Conservation (phyloP, 1,140 invertebrate genomes). For the Hycleus cichorii region DNA sequence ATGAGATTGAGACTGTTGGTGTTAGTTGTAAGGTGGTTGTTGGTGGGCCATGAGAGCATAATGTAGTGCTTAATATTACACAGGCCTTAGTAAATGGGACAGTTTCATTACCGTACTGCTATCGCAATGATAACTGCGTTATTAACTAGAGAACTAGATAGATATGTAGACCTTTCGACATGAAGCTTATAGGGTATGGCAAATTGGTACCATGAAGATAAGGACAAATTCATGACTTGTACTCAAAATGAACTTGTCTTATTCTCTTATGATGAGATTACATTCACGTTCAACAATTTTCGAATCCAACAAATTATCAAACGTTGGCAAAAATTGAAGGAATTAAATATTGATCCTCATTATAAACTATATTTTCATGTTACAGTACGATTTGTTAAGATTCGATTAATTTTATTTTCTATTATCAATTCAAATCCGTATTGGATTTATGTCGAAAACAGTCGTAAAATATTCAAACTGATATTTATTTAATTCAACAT, state of each 20-base stretch:
- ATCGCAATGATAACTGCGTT: constrained; percentile 27
- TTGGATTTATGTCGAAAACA: too few species aligned
- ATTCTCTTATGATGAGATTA: too few species aligned
- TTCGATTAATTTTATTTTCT: too few species aligned
- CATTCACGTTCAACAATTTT: too few species aligned
- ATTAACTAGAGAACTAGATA: constrained; percentile 27
- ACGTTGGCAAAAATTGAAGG: too few species aligned
- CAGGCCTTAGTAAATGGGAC: constrained; percentile 26
- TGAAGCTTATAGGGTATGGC: constrained; percentile 12
- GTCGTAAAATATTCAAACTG: too few species aligned
- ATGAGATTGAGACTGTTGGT: constrained; percentile 8
- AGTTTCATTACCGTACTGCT: constrained; percentile 26
- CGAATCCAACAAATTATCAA: too few species aligned
- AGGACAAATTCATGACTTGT: constrained; percentile 14
- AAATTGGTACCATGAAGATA: constrained; percentile 11
- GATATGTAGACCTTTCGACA: constrained; percentile 29
- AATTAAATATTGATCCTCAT: too few species aligned
- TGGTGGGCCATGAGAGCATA: constrained; percentile 16
- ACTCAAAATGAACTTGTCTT: background rate
- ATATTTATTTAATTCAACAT: too few species aligned
- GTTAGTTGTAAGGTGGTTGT: constrained; percentile 4
- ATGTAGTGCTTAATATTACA: constrained; percentile 28
- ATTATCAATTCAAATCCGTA: too few species aligned
- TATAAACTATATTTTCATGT: too few species aligned
- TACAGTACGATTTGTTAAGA: too few species aligned